Percentiles rank a stretch among this genome's conserved stretches.
Evolutionary conservation across 1,140 invertebrate genomes (phyloP).

Genomic region (Ericerus pela): DNA sequence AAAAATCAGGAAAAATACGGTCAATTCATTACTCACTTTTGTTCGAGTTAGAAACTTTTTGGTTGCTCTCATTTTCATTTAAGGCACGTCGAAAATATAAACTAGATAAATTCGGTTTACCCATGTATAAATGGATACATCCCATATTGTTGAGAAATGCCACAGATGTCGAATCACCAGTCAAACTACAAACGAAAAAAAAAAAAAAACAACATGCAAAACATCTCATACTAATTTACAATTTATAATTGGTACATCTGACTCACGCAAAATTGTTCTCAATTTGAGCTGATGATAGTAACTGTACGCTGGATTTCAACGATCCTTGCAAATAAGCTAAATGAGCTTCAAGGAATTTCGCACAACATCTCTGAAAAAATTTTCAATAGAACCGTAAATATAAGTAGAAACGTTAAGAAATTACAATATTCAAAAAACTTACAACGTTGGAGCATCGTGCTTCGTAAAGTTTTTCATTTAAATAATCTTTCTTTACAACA

Average conservation of each 20-base stretch:
- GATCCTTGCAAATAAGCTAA: not conserved
- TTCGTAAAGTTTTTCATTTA: not conserved
- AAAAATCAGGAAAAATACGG: not conserved
- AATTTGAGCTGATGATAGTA: not conserved
- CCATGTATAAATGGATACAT: constrained; percentile 69
- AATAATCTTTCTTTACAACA: not conserved
- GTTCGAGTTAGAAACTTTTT: not conserved
- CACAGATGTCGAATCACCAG: constrained; percentile 46
- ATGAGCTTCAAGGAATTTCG: not conserved
- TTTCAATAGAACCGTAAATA: not conserved
- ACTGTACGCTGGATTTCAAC: not conserved
- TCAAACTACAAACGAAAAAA: constrained; percentile 18
- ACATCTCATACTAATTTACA: not conserved
- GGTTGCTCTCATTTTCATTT: constrained; percentile 51
- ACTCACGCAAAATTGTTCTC: not conserved
- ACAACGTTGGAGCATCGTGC: not conserved
- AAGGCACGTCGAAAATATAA: constrained; percentile 75
- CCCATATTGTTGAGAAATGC: constrained; percentile 82
- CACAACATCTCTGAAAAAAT: not conserved
- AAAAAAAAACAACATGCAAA: not conserved
- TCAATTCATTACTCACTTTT: not conserved
- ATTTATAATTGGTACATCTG: not conserved
- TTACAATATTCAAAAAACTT: not conserved
- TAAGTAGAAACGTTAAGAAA: not conserved
- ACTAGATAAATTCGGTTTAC: constrained; percentile 69